Evolutionary conservation across 37 sponge, comb jelly and placozoan species (phyloP).

Genomic region (Corticium candelabrum): DNA sequence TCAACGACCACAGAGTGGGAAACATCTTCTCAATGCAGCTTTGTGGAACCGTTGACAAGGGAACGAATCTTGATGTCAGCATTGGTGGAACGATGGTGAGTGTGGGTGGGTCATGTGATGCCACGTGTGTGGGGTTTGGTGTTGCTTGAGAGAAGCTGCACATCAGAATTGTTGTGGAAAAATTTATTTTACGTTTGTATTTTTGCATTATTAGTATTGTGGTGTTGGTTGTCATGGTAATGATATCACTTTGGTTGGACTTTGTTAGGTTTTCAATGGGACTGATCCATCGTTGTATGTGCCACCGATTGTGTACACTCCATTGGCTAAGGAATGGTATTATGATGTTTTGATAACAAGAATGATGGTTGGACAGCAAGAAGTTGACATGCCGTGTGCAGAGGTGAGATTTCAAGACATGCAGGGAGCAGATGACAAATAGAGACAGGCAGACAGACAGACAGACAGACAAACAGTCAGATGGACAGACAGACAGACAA

Average conservation of each 20-base stretch:
- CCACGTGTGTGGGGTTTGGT: too few species aligned
- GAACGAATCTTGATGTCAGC: neutral
- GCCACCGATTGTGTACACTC: neutral
- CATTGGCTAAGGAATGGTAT: neutral
- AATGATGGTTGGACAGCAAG: neutral
- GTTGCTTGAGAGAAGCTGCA: too few species aligned
- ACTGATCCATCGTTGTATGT: neutral
- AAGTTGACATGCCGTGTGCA: neutral
- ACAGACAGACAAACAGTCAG: too few species aligned
- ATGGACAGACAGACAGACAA: too few species aligned
- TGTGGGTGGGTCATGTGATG: too few species aligned
- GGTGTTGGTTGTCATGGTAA: too few species aligned
- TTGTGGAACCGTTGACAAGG: conserved; percentile 9
- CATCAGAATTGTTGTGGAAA: too few species aligned
- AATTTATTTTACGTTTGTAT: too few species aligned
- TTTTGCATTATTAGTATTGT: too few species aligned
- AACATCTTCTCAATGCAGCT: conserved; percentile 9
- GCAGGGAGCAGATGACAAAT: too few species aligned
- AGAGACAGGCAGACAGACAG: too few species aligned
- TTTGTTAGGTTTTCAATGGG: neutral
- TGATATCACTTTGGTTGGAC: neutral
- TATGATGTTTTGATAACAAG: neutral
- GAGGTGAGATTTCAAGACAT: conserved; percentile 1
- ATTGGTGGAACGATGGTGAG: conserved; percentile 5
- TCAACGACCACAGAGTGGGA: neutral